These are phyloP conservation scores for Bombus polaris DNA, from an alignment of 1,140 invertebrate species.

Conservation along the genomic window DNA sequence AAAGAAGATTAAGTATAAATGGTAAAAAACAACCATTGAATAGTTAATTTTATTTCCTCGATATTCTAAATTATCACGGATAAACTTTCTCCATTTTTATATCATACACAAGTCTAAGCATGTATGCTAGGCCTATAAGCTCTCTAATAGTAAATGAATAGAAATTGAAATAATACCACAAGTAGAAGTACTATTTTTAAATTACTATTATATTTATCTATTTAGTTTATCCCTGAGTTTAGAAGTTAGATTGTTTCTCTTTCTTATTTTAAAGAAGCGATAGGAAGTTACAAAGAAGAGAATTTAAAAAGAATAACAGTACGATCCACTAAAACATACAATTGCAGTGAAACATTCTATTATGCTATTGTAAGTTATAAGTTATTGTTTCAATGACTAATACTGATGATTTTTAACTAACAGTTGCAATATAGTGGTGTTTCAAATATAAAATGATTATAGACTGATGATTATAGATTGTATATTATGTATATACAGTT, in stretches of 20 bases:
- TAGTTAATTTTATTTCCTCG: too few species aligned
- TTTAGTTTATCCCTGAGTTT: not conserved
- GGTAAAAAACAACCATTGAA: too few species aligned
- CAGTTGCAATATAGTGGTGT: not conserved
- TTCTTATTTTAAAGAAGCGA: not conserved
- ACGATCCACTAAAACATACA: not conserved
- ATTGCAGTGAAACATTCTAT: not conserved
- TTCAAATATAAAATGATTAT: not conserved
- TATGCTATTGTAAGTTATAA: not conserved
- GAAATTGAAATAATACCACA: not conserved
- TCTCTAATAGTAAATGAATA: not conserved
- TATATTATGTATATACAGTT: not conserved
- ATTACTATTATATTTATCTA: not conserved
- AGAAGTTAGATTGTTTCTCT: not conserved
- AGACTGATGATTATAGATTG: too few species aligned
- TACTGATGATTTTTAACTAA: not conserved
- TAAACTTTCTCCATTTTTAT: too few species aligned
- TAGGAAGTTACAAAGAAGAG: not conserved
- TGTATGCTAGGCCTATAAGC: not conserved
- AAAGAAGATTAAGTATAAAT: too few species aligned
- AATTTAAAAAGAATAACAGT: too few species aligned
- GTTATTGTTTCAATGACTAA: not conserved
- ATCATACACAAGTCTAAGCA: too few species aligned
- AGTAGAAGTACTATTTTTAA: not conserved
- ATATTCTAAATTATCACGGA: too few species aligned